A percentile compares a stretch with the other conserved stretches of the same genome.
These are phyloP conservation scores for Torymus tubicola DNA, from an alignment of 2,888 invertebrate genomes.

Conservation along the genomic window DNA sequence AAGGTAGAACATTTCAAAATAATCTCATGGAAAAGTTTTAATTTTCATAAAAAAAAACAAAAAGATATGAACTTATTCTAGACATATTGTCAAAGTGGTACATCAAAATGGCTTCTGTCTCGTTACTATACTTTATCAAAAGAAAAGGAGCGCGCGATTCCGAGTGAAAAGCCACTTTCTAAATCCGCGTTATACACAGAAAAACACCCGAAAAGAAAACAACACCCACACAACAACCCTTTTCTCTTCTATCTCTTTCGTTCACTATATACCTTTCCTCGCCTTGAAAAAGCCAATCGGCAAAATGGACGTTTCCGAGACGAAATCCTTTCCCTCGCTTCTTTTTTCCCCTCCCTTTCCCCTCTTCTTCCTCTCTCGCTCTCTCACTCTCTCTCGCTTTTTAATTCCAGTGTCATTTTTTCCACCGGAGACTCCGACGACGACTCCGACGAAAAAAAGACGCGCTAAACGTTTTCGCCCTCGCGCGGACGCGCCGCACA, in stretches of 20 bases:
- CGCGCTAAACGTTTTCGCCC: slow-evolving; percentile 51
- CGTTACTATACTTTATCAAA: not conserved
- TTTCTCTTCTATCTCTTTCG: no score
- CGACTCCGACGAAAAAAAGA: no score
- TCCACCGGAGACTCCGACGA: slow-evolving; percentile 1
- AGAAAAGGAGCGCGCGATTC: not conserved
- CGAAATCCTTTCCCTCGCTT: slow-evolving; percentile 3
- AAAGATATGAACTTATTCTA: no score
- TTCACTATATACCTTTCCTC: no score
- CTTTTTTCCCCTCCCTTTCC: not conserved
- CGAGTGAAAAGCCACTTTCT: not conserved
- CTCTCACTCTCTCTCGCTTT: slow-evolving; percentile 50
- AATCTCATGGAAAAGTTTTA: no score
- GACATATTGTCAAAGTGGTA: no score
- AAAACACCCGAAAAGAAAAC: not conserved
- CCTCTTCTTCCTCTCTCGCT: slow-evolving; percentile 19
- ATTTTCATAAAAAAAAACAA: no score
- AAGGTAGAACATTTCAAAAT: no score
- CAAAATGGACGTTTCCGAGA: slow-evolving; percentile 47
- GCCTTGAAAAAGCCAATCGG: slow-evolving; percentile 44
- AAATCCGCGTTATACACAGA: not conserved
- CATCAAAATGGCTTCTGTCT: not conserved
- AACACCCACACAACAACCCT: no score
- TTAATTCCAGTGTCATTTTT: slow-evolving; percentile 58
- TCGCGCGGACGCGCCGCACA: slow-evolving; percentile 23